phyloP scores from a whole-genome alignment of 2,797 vertebrate genomes.

The Tragopan temminckii region DNA sequence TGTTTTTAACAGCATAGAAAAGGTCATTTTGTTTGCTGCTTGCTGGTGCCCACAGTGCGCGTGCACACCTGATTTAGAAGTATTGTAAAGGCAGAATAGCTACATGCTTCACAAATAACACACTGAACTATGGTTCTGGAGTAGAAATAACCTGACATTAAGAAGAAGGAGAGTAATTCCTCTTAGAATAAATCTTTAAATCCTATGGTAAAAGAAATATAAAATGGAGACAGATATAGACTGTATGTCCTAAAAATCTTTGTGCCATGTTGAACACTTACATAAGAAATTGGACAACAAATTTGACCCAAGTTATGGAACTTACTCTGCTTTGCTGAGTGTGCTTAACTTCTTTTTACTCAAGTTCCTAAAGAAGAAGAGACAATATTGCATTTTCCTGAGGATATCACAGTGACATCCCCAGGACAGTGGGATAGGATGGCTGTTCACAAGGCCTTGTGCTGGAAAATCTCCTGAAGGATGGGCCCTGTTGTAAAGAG shows the following conservation, averaged over 20 bases:
- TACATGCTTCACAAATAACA: conserved; percentile 32
- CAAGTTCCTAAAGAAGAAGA: not conserved
- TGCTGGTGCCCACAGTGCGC: not conserved
- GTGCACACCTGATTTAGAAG: not conserved
- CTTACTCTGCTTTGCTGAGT: not conserved
- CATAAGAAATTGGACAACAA: not conserved
- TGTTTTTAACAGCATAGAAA: not conserved
- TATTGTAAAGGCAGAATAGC: not conserved
- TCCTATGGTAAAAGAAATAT: not conserved
- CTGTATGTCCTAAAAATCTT: not conserved
- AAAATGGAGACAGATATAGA: not conserved
- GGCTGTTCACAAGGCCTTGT: not conserved
- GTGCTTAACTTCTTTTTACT: not conserved
- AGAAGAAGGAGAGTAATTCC: conserved; percentile 19
- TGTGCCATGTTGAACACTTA: not conserved
- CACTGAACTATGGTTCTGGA: not conserved
- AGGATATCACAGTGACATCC: not conserved
- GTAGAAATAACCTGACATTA: conserved; percentile 29
- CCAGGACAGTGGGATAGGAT: not conserved
- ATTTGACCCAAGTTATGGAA: not conserved
- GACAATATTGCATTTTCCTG: not conserved
- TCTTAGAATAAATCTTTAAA: conserved; percentile 16
- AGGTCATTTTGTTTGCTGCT: not conserved
- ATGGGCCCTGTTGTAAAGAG: not conserved
- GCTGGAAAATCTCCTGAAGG: not conserved